These are phyloP conservation scores for Epicauta chinensis DNA, from an alignment of 1,140 invertebrate genomes.

Conservation along the genomic window DNA sequence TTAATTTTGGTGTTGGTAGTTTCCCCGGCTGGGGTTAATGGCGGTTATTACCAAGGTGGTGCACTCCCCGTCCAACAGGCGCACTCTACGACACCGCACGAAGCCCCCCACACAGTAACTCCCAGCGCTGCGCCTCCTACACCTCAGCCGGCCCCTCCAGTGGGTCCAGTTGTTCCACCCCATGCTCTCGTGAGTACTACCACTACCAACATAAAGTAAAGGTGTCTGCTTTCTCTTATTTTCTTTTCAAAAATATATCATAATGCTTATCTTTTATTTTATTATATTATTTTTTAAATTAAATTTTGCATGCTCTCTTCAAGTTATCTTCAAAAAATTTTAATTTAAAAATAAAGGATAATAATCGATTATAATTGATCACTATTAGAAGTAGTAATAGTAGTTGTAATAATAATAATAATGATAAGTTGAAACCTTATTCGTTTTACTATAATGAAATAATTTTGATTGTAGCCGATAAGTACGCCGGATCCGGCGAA, in stretches of 20 bases:
- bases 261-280: conserved; percentile 3
- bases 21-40: conserved; percentile 59
- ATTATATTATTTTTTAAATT: conserved; percentile 8
- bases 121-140: conserved; percentile 45
- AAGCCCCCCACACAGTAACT: conserved; percentile 55
- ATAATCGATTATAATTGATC: no score
- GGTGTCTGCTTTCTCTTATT: conserved; percentile 19
- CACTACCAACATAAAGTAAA: conserved; percentile 19
- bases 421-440: no score
- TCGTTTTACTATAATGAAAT: no score
- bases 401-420: no score
- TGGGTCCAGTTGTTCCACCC: conserved; percentile 41
- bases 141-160: conserved; percentile 42
- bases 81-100: conserved; percentile 68
- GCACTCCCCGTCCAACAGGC: conserved; percentile 65
- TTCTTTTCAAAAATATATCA: neutral
- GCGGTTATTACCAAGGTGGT: conserved; percentile 64
- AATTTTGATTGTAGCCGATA: conserved; percentile 47
- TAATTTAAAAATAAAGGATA: no score
- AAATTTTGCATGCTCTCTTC: neutral
- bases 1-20: conserved; percentile 27
- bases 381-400: no score
- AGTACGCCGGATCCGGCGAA: conserved; percentile 58
- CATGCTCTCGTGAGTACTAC: conserved; percentile 35
- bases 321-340: neutral